Conservation (phyloP, 2,113 vertebrate species). For the Sula dactylatra region DNA sequence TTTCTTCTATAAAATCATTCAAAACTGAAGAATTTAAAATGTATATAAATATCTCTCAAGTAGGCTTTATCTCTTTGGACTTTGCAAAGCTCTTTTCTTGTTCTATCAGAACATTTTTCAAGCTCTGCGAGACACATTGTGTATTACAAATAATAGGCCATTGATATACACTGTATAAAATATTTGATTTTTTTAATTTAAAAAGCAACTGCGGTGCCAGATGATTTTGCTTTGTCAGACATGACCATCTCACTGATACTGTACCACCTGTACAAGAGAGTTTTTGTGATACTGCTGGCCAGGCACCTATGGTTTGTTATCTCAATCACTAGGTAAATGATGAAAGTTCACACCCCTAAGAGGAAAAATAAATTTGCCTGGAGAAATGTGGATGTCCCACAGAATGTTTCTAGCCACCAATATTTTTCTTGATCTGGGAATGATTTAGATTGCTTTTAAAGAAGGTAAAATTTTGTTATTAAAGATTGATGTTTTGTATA, state of each 20-base stretch:
- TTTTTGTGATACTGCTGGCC: neutral
- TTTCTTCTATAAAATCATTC: neutral
- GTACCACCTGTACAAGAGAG: neutral
- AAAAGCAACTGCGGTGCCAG: neutral
- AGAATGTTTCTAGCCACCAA: neutral
- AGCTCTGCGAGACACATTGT: neutral
- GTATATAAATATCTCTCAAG: neutral
- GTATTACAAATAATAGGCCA: neutral
- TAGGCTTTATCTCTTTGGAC: neutral
- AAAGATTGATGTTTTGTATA: neutral
- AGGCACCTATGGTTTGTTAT: neutral
- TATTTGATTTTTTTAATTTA: neutral
- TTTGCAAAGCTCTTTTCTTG: neutral
- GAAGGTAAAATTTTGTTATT: neutral
- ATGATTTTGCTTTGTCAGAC: neutral
- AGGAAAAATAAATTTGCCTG: neutral
- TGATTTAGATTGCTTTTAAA: neutral
- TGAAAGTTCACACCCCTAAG: neutral
- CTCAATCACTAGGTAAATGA: neutral
- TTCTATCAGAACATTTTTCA: neutral
- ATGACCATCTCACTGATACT: neutral
- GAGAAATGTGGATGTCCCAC: neutral
- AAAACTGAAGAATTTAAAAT: neutral
- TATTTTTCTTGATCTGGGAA: neutral
- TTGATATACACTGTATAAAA: neutral